Conservation (phyloP, 2,113 vertebrate species). For the Epinephelus fuscoguttatus region DNA sequence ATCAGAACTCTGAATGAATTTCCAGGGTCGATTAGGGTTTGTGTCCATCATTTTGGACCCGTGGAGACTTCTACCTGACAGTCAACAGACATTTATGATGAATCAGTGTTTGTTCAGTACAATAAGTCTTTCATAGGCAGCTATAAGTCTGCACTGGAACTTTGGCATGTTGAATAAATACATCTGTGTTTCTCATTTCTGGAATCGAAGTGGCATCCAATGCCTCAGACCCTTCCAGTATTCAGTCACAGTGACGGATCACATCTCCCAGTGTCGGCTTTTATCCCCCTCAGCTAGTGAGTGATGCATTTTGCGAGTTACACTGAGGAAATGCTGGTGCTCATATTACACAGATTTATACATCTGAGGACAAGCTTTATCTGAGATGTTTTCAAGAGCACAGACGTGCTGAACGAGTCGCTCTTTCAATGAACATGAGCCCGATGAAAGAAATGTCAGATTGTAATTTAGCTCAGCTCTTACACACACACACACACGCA, state of each 20-base stretch:
- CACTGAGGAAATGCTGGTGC: slow-evolving; percentile 45
- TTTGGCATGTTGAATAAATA: neutral
- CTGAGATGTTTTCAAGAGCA: slow-evolving; percentile 60
- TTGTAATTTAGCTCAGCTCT: slow-evolving; percentile 57
- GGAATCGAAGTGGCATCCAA: slow-evolving; percentile 25
- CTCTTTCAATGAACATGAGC: slow-evolving; percentile 53
- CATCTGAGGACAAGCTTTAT: slow-evolving; percentile 64
- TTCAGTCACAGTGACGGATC: slow-evolving; percentile 56
- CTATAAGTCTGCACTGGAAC: slow-evolving; percentile 4
- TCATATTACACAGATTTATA: slow-evolving; percentile 66
- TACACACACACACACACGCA: slow-evolving; percentile 13
- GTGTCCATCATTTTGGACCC: too few species aligned
- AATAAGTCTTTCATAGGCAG: slow-evolving; percentile 15
- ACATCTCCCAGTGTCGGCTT: slow-evolving; percentile 33
- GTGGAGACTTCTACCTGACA: neutral
- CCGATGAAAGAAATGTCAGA: slow-evolving; percentile 66
- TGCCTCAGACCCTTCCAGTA: slow-evolving; percentile 6
- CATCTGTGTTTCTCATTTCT: slow-evolving; percentile 54
- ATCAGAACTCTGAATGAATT: too few species aligned
- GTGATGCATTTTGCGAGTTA: slow-evolving; percentile 37
- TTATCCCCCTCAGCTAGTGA: slow-evolving; percentile 52
- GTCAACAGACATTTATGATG: neutral
- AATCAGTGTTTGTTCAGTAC: slow-evolving; percentile 7
- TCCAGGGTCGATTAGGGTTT: too few species aligned
- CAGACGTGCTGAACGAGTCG: slow-evolving; percentile 47